These are phyloP conservation scores for Cyclura pinguis DNA, from an alignment of 2,797 vertebrate species.

Conservation along the genomic window DNA sequence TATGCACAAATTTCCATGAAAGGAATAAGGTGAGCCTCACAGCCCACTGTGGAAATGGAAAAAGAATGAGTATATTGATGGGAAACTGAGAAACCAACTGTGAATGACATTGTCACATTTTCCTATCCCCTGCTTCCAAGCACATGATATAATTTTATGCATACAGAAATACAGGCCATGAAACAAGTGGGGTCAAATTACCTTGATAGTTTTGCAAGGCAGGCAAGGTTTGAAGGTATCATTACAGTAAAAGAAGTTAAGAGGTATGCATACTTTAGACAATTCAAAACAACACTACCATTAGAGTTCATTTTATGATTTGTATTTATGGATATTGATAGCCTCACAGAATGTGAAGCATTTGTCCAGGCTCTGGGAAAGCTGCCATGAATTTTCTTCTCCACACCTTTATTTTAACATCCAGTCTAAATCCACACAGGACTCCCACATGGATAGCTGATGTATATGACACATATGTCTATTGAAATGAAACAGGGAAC, in stretches of 20 bases:
- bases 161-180: background rate
- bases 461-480: too few species aligned
- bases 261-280: background rate
- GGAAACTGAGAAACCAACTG: too few species aligned
- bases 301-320: background rate
- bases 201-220: background rate
- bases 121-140: background rate
- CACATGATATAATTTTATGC: background rate
- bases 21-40: too few species aligned
- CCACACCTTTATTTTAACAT: background rate
- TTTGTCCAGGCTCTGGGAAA: background rate
- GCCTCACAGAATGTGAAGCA: background rate
- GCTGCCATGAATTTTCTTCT: background rate
- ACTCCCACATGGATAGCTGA: background rate
- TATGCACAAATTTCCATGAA: too few species aligned
- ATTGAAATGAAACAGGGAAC: background rate
- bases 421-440: background rate
- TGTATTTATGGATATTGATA: background rate
- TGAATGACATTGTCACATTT: too few species aligned
- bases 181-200: background rate
- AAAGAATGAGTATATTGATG: too few species aligned
- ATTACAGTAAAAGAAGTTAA: background rate
- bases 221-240: background rate
- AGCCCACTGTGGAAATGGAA: too few species aligned
- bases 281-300: background rate